A percentile compares a stretch with the other conserved stretches of the same genome.
These are phyloP conservation scores for Antheraea mylitta DNA, from an alignment of 1,140 invertebrate genomes.

Conservation along the genomic window DNA sequence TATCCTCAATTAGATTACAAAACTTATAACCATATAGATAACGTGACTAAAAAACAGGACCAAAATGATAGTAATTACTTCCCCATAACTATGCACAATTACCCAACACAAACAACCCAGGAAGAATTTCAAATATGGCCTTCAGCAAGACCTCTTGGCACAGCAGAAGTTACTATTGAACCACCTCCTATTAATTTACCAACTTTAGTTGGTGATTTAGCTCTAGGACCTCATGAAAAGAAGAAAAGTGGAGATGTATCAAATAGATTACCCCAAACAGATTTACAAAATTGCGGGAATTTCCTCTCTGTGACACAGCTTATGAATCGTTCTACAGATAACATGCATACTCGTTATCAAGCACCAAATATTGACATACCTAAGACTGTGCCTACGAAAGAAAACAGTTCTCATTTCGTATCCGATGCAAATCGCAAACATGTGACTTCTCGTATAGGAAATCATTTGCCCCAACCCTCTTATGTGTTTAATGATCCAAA, in stretches of 20 bases:
- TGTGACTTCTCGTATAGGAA: conserved; percentile 46
- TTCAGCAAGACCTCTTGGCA: conserved; percentile 57
- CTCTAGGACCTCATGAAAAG: conserved; percentile 69
- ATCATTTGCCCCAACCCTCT: conserved; percentile 49
- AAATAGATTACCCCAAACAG: conserved; percentile 47
- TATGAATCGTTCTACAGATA: conserved; percentile 69
- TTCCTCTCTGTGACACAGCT: conserved; percentile 70
- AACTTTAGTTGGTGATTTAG: conserved; percentile 68
- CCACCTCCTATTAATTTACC: conserved; percentile 70
- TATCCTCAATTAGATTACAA: conserved; percentile 55
- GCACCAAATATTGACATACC: conserved; percentile 40
- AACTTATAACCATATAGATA: conserved; percentile 47
- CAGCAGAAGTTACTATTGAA: conserved; percentile 72
- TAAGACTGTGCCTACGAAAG: conserved; percentile 47
- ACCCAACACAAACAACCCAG: conserved; percentile 51
- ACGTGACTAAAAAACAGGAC: conserved; percentile 51
- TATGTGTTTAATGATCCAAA: conserved; percentile 64
- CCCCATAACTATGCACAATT: conserved; percentile 68
- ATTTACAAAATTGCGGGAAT: conserved; percentile 64
- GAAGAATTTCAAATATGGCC: conserved; percentile 70
- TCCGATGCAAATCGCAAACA: conserved; percentile 52
- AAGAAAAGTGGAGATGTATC: conserved; percentile 54
- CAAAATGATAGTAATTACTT: conserved; percentile 61
- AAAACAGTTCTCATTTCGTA: conserved; percentile 41
- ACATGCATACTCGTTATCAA: conserved; percentile 53